Evolutionary conservation across 2,888 invertebrate genomes (phyloP), one percentile per base, ranked within the genome.

Genomic region (Orthosia cruda): DNA sequence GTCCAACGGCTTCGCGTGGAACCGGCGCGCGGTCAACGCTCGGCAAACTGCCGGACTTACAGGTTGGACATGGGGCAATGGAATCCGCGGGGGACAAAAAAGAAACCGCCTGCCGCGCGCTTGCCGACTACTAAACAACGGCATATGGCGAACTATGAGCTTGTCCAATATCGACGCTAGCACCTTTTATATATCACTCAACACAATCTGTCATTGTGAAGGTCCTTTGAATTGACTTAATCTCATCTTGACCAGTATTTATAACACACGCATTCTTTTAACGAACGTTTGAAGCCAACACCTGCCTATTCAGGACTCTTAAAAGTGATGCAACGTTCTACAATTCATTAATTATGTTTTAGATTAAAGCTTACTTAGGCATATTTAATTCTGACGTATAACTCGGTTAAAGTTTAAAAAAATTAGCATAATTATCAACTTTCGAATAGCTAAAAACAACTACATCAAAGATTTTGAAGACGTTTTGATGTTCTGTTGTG

Each of bases 11-110:
- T 94, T 93, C 91, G 92, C 91, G 92, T 89, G 91, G 91, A 91
- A 92, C 93, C 90, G 91, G 90, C 93, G 89, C 87, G 95, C 96
- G 96, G 96, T 96, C 96, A 96, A 96, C 92, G 96, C 92, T 90
- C 96, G 96, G 93, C 94, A 95, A 96, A 96, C 95, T 96, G 96
- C 96, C 96, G 95, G 96, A 93, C 95, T 95, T 95, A 96, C 96
- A 95, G 96, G 96, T 96, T 96, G 94, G 93, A 94, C 95, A 95
- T 95, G 95, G 94, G 94, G 94, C 95, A 93, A 92, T 94, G 96
- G 96, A 96, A 96, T 96, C 95, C 93, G 94, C 94, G 93, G 94
- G 92, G 93, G 92, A 95, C 94, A 96, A 96, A 96, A 95, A 96
- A 95, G 91, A 92, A 93, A 94, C 90, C 92, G 91, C 92, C 91